A percentile compares a stretch with the other conserved stretches of the same genome.
These are phyloP conservation scores for Apamea monoglypha DNA, from an alignment of 2,888 invertebrate species.

Conservation along the genomic window DNA sequence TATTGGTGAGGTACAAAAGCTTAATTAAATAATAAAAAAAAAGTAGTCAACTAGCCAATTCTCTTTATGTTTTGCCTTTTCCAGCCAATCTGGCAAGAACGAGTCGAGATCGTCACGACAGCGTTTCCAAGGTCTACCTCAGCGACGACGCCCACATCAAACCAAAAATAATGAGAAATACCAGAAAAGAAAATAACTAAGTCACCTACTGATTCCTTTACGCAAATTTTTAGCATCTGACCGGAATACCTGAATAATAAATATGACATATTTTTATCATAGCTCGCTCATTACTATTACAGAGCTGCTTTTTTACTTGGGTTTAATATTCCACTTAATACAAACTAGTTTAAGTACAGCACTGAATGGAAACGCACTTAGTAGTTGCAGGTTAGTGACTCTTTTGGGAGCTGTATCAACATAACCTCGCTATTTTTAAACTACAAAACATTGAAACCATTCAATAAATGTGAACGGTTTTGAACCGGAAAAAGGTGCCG, in stretches of 20 bases:
- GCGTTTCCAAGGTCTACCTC: no score
- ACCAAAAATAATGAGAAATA: not conserved
- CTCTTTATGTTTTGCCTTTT: not conserved
- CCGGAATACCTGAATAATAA: not conserved
- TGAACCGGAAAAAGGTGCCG: not conserved
- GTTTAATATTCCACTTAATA: not conserved
- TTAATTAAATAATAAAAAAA: no score
- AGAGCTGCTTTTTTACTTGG: not conserved
- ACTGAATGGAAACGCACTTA: slow-evolving; percentile 9
- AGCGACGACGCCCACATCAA: not conserved
- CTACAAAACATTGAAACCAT: not conserved
- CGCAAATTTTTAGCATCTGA: not conserved
- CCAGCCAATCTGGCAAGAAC: not conserved
- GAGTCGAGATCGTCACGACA: not conserved
- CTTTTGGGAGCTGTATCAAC: slow-evolving; percentile 6
- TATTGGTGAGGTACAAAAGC: no score
- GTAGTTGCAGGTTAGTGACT: slow-evolving; percentile 4
- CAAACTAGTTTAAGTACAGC: not conserved
- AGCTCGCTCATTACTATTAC: not conserved
- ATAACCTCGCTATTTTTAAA: slow-evolving; percentile 4
- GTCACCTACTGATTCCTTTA: not conserved
- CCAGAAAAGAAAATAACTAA: not conserved
- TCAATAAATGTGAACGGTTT: not conserved
- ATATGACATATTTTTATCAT: not conserved
- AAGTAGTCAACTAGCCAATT: no score